These are phyloP conservation scores for Eupithecia subfuscata DNA, from an alignment of 2,888 invertebrate species.

Conservation along the genomic window DNA sequence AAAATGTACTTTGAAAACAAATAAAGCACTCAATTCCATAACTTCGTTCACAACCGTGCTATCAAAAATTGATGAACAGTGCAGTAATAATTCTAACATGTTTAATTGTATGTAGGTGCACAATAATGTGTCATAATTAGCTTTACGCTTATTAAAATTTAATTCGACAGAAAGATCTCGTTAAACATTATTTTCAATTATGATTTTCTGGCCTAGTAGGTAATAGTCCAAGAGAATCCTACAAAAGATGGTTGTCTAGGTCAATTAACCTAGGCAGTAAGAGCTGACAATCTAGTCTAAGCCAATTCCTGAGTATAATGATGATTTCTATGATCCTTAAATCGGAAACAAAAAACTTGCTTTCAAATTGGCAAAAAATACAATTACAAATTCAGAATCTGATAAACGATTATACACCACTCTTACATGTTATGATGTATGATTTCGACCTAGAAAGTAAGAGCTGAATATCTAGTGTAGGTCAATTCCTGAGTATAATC, in stretches of 20 bases:
- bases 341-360: not conserved
- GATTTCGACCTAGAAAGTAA: not conserved
- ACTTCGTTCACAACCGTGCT: conserved; percentile 56
- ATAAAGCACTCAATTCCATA: conserved; percentile 39
- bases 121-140: not conserved
- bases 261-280: not conserved
- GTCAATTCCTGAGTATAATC: not conserved
- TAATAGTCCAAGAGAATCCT: too few relatives aligned
- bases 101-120: conserved; percentile 1
- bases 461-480: not conserved
- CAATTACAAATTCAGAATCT: not conserved
- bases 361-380: not conserved
- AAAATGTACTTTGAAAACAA: conserved; percentile 24
- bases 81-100: conserved; percentile 11
- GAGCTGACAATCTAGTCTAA: not conserved
- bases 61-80: conserved; percentile 40
- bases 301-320: not conserved
- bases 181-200: not conserved
- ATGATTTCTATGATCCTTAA: not conserved
- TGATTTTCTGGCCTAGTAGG: not conserved
- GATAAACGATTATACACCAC: not conserved
- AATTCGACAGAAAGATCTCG: not conserved
- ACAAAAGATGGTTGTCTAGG: not conserved
- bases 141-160: not conserved
- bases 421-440: not conserved